Evolutionary conservation across 1,140 invertebrate species (phyloP), one percentile per base, ranked within the genome.

Genomic region (Drosophila carrolli): DNA sequence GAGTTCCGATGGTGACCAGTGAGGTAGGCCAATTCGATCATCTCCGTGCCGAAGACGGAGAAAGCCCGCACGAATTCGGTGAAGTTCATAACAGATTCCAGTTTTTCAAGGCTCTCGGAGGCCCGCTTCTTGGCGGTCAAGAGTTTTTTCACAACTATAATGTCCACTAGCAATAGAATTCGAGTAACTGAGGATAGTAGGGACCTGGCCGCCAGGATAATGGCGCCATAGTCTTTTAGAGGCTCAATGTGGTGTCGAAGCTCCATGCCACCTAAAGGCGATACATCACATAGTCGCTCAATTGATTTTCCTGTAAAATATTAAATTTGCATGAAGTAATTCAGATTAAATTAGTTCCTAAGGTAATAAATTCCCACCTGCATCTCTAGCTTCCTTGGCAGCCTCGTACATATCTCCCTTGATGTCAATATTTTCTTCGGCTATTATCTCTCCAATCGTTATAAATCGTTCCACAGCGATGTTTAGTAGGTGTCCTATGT

Each of bases 41-140:
- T 99, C 92, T 99, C 98, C 9, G 96, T 97, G 4, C 99, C 99
- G 93, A 99, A 99, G 91, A 99, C 97, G 82, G 98, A 98, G 93
- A 99, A 99, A 5, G 98, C 98, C 90, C 98, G 98, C 35, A 99
- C 98, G 93, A 99, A 99, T 93, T 99, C 98, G 7, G 98, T 98
- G 92, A 99, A 99, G 93, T 98, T 99, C 61, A 97, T 96, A 41
- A 99, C 98, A 61, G 96, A 97, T 93, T 99, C 98, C 81, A 99
- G 93, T 53, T 97, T 95, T 73, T 96, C 96, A 73, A 98, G 94
- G 88, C 96, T 96, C 67, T 96, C 95, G 29, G 96, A 96, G 93
- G 98, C 98, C 95, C 99, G 99, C 93, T 99, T 98, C 93, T 99
- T 99, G 54, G 98, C 97, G 50, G 97, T 94, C 44, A 99, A 94